A percentile compares a stretch with the other conserved stretches of the same genome.
phyloP scores from a whole-genome alignment of 2,888 invertebrate genomes.

The Polia nebulosa region DNA sequence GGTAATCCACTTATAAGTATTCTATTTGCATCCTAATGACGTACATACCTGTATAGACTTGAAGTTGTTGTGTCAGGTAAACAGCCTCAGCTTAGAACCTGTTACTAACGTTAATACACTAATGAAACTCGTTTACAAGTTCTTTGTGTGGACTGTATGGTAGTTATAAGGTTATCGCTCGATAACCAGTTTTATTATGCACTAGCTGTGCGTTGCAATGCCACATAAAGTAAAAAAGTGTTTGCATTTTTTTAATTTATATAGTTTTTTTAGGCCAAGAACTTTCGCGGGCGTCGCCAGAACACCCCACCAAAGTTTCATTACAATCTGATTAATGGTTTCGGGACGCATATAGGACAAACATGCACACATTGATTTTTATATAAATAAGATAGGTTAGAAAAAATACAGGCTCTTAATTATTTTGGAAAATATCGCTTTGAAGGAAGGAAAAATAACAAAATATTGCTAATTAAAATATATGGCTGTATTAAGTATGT shows the following conservation, averaged over 20 bases:
- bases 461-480: background rate
- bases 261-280: too few species aligned
- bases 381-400: too few species aligned
- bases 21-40: slow-evolving; percentile 2
- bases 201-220: too few species aligned
- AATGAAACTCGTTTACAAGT: slow-evolving; percentile 29
- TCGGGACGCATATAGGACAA: too few species aligned
- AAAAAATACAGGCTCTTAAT: slow-evolving; percentile 34
- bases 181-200: slow-evolving; percentile 28
- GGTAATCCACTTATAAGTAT: background rate
- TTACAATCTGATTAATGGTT: too few species aligned
- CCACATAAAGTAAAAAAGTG: too few species aligned
- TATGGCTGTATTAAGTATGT: background rate
- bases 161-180: slow-evolving; percentile 23
- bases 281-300: too few species aligned
- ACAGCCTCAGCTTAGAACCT: slow-evolving; percentile 25
- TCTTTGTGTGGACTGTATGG: slow-evolving; percentile 1
- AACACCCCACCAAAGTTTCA: too few species aligned
- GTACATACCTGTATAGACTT: background rate
- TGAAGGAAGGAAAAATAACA: slow-evolving; percentile 25
- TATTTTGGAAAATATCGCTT: slow-evolving; percentile 8
- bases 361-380: too few species aligned
- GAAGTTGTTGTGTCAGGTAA: slow-evolving; percentile 9
- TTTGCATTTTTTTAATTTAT: too few species aligned
- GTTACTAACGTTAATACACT: slow-evolving; percentile 29